Percentiles rank a stretch among this genome's conserved stretches.
These are phyloP conservation scores for Argyresthia albistria DNA, from an alignment of 2,888 invertebrate species.

Conservation along the genomic window DNA sequence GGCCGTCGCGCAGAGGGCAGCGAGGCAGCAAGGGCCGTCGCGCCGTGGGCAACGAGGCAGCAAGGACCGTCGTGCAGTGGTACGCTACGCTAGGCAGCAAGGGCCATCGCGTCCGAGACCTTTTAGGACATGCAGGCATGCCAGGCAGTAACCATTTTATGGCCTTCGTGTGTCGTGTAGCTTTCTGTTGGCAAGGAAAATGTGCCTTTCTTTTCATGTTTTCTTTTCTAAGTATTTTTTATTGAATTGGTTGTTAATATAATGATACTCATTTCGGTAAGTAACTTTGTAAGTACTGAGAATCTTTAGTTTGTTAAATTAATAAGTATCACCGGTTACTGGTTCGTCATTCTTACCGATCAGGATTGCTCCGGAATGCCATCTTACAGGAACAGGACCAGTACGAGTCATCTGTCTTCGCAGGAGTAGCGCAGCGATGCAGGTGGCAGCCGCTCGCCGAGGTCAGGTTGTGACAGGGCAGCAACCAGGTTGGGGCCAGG, in stretches of 20 bases:
- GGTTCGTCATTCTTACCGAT: too few relatives aligned
- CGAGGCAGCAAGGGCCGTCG: not conserved
- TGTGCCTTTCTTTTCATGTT: too few relatives aligned
- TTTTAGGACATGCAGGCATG: too few relatives aligned
- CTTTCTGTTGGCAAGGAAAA: too few relatives aligned
- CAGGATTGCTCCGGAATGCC: not conserved
- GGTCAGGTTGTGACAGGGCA: not conserved
- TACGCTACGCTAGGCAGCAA: not conserved
- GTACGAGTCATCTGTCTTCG: not conserved
- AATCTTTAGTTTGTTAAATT: too few relatives aligned
- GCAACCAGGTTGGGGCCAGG: not conserved
- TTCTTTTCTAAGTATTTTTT: too few relatives aligned
- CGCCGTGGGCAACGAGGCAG: not conserved
- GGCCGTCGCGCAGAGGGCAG: not conserved
- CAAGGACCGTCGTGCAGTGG: not conserved
- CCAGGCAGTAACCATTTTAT: not conserved
- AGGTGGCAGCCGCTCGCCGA: not conserved
- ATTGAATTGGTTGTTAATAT: too few relatives aligned
- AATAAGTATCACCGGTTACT: too few relatives aligned
- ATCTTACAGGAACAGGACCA: not conserved
- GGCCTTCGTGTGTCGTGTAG: too few relatives aligned
- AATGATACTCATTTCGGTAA: too few relatives aligned
- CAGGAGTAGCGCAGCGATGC: not conserved
- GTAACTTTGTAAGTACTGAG: too few relatives aligned
- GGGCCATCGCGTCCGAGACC: not conserved